These are phyloP conservation scores for Gnathonemus longibarbis DNA, from an alignment of 2,113 vertebrate genomes.

Conservation along the genomic window DNA sequence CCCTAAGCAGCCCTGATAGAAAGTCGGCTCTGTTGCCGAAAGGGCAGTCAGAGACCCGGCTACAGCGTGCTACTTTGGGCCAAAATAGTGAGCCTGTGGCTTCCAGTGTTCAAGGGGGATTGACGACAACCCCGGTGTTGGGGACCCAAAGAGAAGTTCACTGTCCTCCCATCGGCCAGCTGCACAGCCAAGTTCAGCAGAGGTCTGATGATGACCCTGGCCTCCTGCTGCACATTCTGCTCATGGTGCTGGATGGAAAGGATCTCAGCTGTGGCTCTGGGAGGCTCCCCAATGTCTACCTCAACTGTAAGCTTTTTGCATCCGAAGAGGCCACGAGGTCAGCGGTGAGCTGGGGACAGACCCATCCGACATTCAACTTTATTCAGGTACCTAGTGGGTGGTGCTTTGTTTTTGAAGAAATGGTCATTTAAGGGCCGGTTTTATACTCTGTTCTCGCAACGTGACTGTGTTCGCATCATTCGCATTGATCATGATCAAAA, in stretches of 20 bases:
- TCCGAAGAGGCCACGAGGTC: constrained; percentile 73
- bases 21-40: constrained; percentile 15
- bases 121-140: constrained; percentile 20
- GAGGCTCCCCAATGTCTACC: constrained; percentile 69
- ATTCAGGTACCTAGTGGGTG: constrained; percentile 63
- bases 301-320: constrained; percentile 85
- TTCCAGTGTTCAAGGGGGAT: constrained; percentile 22
- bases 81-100: constrained; percentile 18
- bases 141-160: neutral
- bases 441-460: neutral
- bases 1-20: constrained; percentile 30
- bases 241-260: constrained; percentile 86
- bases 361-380: constrained; percentile 74
- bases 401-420: neutral
- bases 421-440: neutral
- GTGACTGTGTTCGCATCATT: neutral
- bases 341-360: constrained; percentile 69
- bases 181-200: neutral
- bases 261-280: constrained; percentile 55
- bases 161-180: neutral
- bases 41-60: neutral
- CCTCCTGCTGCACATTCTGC: constrained; percentile 70
- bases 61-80: neutral
- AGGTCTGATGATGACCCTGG: constrained; percentile 41
- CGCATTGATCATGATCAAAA: neutral